Base-by-base conservation (phyloP, 1,140 invertebrate species). In the Ooceraea biroi region DNA sequence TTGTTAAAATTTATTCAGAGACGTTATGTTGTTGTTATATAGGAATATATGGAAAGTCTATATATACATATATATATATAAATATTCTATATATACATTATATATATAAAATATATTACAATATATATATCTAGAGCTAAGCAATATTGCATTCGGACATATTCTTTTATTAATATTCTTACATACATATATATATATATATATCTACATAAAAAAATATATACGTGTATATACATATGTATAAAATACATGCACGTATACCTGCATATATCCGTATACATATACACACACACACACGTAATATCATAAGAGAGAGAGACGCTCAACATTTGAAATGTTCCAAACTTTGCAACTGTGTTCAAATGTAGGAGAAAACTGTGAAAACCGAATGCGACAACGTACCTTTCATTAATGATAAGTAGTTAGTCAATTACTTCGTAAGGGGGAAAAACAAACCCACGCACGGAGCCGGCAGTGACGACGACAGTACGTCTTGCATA, bases 71-170 rank as follows among this genome's bases (percentile, higher is more conserved):
- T 74, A 85, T 88, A 86, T 73, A 76, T 82, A 76, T 72, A 73
- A 84, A 82, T 89, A 76, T 55, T 44, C 58, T 60, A 82, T 44
- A 80, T 12, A n/a, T n/a, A n/a, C n/a, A n/a, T n/a, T n/a, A n/a
- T n/a, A n/a, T n/a, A n/a, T n/a, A n/a, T n/a, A n/a, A 80, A 8
- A 68, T 44, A 71, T 46, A 82, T 83, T 63, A 87, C 73, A 69
- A 55, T 74, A 68, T 89, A 80, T 55, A 7, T 88, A 85, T 72
- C 60, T 88, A 88, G 83, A 72, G 41, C 76, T 83, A 86, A 89
- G 88, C 88, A 89, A 89, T 89, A 69, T 89, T 89, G 88, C 88
- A 89, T 89, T 89, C 88, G 87, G 87, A 88, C 77, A 82, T 89
- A 85, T 89, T 89, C 82, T 89, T 89, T 89, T 88, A 89, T 82